phyloP scores from a whole-genome alignment of 1,140 invertebrate genomes.

The Tribolium castaneum region DNA sequence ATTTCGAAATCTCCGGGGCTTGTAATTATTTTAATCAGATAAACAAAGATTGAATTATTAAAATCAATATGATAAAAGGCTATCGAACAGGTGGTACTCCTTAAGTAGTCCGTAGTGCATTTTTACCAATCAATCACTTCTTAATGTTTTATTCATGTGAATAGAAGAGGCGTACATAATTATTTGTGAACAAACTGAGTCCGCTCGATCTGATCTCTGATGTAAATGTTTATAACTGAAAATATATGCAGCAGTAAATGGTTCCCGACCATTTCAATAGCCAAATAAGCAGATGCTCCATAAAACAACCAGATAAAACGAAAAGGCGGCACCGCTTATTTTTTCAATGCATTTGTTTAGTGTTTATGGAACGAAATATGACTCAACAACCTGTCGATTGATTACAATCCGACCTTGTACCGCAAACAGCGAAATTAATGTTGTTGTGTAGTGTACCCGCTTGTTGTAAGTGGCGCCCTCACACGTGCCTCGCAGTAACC shows the following conservation, averaged over 20 bases:
- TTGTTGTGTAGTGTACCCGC: background rate
- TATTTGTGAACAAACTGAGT: conserved; percentile 1
- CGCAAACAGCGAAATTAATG: background rate
- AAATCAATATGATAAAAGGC: background rate
- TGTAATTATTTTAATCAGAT: conserved; percentile 7
- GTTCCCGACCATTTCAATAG: background rate
- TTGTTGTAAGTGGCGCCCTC: background rate
- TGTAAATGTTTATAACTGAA: conserved; percentile 23
- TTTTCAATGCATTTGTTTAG: background rate
- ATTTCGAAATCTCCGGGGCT: background rate
- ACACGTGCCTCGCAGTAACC: background rate
- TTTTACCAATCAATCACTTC: conserved; percentile 24
- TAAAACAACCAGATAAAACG: background rate
- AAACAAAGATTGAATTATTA: background rate
- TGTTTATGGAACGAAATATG: background rate
- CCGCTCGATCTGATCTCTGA: conserved; percentile 11
- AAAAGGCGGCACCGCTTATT: background rate
- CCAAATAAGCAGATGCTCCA: conserved; percentile 23
- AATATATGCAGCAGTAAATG: conserved; percentile 19
- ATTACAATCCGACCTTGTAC: background rate
- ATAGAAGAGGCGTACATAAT: conserved; percentile 25
- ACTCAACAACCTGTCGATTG: background rate
- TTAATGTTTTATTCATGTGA: conserved; percentile 26
- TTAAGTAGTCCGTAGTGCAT: background rate
- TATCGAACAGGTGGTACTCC: conserved; percentile 12